Conservation (phyloP, 2,888 invertebrate species). For the Oxytorus armatus region DNA sequence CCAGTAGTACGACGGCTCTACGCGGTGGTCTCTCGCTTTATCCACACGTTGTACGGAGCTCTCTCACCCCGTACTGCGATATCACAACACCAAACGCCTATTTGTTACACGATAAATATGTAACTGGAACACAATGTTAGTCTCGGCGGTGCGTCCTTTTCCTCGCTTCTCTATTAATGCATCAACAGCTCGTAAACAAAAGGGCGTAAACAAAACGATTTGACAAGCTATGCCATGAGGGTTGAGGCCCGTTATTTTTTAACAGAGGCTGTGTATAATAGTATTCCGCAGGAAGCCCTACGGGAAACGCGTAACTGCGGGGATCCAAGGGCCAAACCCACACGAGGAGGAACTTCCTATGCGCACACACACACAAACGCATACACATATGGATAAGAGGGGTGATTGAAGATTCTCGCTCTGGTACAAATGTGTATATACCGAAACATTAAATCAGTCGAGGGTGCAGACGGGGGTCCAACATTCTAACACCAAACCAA, state of each 20-base stretch:
- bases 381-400: slow-evolving; percentile 1
- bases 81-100: slow-evolving; percentile 83
- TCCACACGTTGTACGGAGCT: background rate
- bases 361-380: slow-evolving; percentile 1
- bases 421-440: background rate
- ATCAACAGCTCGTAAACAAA: background rate
- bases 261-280: slow-evolving; percentile 28
- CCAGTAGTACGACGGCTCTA: slow-evolving; percentile 74
- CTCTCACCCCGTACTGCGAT: slow-evolving; percentile 71
- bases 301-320: slow-evolving; percentile 50
- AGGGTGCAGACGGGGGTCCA: slow-evolving; percentile 57
- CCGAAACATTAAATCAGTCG: slow-evolving; percentile 60
- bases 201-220: slow-evolving; percentile 12
- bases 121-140: slow-evolving; percentile 82
- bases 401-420: slow-evolving; percentile 30
- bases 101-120: slow-evolving; percentile 84
- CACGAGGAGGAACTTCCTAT: slow-evolving; percentile 18
- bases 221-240: background rate
- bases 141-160: slow-evolving; percentile 57
- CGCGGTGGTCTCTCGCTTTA: slow-evolving; percentile 70
- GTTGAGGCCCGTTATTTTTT: background rate
- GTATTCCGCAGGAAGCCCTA: slow-evolving; percentile 34
- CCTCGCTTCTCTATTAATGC: background rate
- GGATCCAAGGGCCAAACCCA: slow-evolving; percentile 33
- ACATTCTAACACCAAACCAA: slow-evolving; percentile 41